Conservation (phyloP, 2,888 invertebrate genomes). For the Tuta absoluta region DNA sequence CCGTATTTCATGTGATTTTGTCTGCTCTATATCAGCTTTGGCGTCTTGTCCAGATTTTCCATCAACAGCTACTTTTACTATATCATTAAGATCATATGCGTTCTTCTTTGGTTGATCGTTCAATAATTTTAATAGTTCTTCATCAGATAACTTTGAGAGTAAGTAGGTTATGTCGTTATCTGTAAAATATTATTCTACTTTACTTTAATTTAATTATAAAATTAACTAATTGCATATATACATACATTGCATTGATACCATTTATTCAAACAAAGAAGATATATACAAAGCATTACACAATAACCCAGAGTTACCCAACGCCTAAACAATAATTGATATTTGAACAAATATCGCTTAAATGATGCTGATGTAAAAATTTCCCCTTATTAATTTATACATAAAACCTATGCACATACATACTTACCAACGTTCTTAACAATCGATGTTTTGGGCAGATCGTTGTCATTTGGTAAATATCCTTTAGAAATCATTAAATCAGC, state of each 20-base stretch:
- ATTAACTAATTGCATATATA: not conserved
- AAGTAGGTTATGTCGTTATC: constrained; percentile 62
- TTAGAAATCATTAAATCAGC: constrained; percentile 56
- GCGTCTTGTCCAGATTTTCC: constrained; percentile 36
- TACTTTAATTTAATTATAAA: not conserved
- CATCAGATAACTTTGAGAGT: constrained; percentile 67
- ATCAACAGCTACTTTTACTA: constrained; percentile 50
- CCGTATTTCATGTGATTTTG: not conserved
- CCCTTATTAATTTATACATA: no score
- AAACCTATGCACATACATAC: constrained; percentile 31
- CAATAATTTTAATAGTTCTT: constrained; percentile 62
- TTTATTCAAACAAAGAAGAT: not conserved
- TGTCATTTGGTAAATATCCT: constrained; percentile 61
- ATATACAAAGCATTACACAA: not conserved
- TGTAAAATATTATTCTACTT: constrained; percentile 37
- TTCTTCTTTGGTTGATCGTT: constrained; percentile 57
- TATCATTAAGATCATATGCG: constrained; percentile 59
- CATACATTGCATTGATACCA: not conserved
- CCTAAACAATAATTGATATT: no score
- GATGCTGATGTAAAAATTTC: no score
- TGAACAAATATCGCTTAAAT: no score
- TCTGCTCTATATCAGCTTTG: constrained; percentile 23
- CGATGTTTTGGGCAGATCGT: constrained; percentile 52
- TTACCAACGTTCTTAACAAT: constrained; percentile 55
- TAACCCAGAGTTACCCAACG: not conserved